A percentile compares a stretch with the other conserved stretches of the same genome.
Conservation (phyloP, 2,113 vertebrate genomes). For the Rhea pennata region DNA sequence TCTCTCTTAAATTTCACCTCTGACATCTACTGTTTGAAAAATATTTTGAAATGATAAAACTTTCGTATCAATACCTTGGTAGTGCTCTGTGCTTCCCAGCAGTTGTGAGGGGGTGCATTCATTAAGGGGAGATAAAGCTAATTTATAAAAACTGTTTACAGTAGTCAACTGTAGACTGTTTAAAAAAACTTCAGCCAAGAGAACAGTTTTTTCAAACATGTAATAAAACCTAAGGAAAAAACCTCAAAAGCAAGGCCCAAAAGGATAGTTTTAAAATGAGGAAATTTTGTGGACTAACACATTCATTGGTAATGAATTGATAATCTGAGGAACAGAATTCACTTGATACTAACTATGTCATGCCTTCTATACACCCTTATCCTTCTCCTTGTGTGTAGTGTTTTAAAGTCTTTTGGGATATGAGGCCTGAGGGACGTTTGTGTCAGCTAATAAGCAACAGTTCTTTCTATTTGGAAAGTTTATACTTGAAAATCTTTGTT, state of each 20-base stretch:
- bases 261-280: not conserved
- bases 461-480: not conserved
- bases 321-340: not conserved
- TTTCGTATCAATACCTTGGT: rapidly evolving
- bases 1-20: not conserved
- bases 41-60: not conserved
- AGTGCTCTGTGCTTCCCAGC: not conserved
- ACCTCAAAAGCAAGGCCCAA: not conserved
- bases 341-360: not conserved
- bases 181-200: not conserved
- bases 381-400: not conserved
- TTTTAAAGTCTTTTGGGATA: not conserved
- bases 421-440: not conserved
- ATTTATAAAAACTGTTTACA: not conserved
- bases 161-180: not conserved
- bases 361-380: not conserved
- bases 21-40: not conserved
- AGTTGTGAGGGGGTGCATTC: not conserved
- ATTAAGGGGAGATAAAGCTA: not conserved
- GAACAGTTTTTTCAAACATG: not conserved
- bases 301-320: not conserved
- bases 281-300: not conserved
- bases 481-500: not conserved
- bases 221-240: not conserved
- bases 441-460: not conserved